These are phyloP conservation scores for Otolemur garnettii DNA, from an alignment of 2,113 vertebrate species.

Conservation along the genomic window DNA sequence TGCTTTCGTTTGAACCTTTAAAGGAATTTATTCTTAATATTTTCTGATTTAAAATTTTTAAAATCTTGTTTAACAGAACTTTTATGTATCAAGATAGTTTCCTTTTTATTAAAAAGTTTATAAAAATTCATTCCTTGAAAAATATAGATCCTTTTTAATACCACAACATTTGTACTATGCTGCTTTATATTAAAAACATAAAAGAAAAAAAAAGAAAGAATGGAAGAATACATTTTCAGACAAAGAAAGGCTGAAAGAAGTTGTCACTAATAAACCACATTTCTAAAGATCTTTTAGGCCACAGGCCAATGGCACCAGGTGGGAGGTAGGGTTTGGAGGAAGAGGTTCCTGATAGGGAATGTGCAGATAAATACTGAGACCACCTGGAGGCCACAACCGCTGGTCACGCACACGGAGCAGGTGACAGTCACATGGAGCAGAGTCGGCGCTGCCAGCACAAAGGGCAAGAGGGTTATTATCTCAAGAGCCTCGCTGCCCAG, in stretches of 20 bases:
- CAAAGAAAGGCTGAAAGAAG: background rate
- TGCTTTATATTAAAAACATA: conserved; percentile 75
- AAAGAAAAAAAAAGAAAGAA: background rate
- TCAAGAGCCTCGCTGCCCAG: too few relatives aligned
- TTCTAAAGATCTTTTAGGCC: background rate
- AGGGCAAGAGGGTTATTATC: background rate
- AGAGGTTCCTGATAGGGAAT: background rate
- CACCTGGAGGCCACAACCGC: too few relatives aligned
- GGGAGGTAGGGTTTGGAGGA: background rate
- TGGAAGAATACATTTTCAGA: background rate
- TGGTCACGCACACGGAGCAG: too few relatives aligned
- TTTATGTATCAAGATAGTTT: conserved; percentile 55
- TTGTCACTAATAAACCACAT: background rate
- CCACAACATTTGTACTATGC: conserved; percentile 68
- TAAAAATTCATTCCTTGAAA: conserved; percentile 67
- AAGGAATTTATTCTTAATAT: conserved; percentile 49
- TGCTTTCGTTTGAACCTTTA: conserved; percentile 45
- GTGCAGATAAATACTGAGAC: background rate
- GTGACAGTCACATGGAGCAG: too few relatives aligned
- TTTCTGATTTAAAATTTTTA: conserved; percentile 60
- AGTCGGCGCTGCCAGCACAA: too few relatives aligned
- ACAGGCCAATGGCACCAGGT: too few relatives aligned
- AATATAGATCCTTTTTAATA: conserved; percentile 62
- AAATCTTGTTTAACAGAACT: conserved; percentile 61
- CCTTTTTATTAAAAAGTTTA: conserved; percentile 61